phyloP scores from a whole-genome alignment of 2,888 invertebrate species.

The Nysson spinosus region DNA sequence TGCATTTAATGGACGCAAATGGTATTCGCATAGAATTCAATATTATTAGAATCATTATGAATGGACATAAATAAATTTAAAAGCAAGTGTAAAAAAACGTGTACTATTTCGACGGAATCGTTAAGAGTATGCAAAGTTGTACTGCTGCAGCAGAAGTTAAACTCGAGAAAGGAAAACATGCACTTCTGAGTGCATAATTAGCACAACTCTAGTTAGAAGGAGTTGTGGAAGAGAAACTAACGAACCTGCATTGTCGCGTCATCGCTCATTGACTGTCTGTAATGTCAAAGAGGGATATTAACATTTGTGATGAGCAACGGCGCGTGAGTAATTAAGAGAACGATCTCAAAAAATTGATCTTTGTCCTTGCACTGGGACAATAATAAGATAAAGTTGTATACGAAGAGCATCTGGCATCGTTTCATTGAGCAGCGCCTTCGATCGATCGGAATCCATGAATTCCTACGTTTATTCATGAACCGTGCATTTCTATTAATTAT shows the following conservation, averaged over 20 bases:
- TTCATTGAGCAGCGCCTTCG: too few species aligned
- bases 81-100: too few species aligned
- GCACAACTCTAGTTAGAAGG: conserved; percentile 12
- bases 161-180: conserved; percentile 15
- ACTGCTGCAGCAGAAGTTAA: conserved; percentile 26
- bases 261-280: conserved; percentile 25
- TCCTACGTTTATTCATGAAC: too few species aligned
- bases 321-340: background rate
- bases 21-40: too few species aligned
- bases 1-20: too few species aligned
- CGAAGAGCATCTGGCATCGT: too few species aligned
- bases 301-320: conserved; percentile 23
- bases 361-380: background rate
- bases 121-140: background rate
- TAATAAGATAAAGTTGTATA: too few species aligned
- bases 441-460: too few species aligned
- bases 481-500: too few species aligned
- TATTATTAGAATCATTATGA: too few species aligned
- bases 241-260: conserved; percentile 32
- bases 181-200: conserved; percentile 19
- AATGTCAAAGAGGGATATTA: conserved; percentile 14
- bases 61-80: too few species aligned
- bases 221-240: conserved; percentile 6
- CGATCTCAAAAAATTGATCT: background rate
- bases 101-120: background rate